Conservation (phyloP, 2,888 invertebrate species). For the Caenorhabditis doughertyi region DNA sequence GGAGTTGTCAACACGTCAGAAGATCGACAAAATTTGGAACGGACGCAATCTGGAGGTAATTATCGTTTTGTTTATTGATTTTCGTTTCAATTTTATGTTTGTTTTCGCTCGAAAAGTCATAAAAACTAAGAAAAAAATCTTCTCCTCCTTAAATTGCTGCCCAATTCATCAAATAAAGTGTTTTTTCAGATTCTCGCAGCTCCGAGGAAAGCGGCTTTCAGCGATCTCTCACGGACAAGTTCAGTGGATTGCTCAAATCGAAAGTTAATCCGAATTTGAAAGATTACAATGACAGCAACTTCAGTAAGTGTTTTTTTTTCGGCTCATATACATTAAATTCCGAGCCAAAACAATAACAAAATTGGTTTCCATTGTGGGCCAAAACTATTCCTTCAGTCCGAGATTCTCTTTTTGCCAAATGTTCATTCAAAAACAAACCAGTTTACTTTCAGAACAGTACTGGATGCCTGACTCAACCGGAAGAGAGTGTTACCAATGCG, state of each 20-base stretch:
- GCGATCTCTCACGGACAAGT: conserved; percentile 48
- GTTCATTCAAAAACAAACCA: background rate
- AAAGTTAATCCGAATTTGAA: conserved; percentile 54
- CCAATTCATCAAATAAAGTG: too few species aligned
- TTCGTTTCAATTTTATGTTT: background rate
- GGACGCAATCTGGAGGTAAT: conserved; percentile 54
- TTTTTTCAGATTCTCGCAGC: conserved; percentile 46
- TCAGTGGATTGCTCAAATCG: conserved; percentile 49
- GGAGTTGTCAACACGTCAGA: background rate
- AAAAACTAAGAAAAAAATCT: too few species aligned
- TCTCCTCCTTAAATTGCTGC: too few species aligned
- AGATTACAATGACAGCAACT: conserved; percentile 66
- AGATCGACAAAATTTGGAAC: conserved; percentile 34
- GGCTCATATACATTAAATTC: too few species aligned
- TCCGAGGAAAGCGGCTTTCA: conserved; percentile 61
- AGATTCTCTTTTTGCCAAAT: background rate
- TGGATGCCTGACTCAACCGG: conserved; percentile 83
- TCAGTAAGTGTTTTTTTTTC: conserved; percentile 46
- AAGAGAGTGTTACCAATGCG: conserved; percentile 95
- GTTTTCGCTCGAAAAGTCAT: background rate
- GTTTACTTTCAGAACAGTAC: conserved; percentile 73
- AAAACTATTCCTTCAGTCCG: too few species aligned
- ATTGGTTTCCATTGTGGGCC: too few species aligned
- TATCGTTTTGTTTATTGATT: background rate
- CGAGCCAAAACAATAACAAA: too few species aligned